Percentiles rank a stretch among this genome's conserved stretches.
phyloP scores from a whole-genome alignment of 2,113 vertebrate genomes.

The Platichthys stellatus region DNA sequence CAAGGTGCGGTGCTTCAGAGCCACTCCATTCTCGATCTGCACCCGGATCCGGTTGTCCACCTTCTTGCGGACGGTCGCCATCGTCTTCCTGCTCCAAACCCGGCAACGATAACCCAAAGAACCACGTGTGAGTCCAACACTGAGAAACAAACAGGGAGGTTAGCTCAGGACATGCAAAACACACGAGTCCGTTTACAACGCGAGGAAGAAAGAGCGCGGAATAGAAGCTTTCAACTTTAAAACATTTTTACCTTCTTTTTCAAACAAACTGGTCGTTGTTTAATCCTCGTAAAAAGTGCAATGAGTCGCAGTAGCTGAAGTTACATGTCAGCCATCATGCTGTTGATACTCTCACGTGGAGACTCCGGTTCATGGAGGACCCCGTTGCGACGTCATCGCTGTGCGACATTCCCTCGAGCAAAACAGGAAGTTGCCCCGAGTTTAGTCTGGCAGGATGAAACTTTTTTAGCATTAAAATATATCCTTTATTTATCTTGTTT shows the following conservation, averaged over 20 bases:
- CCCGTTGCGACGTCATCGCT: slow-evolving; percentile 54
- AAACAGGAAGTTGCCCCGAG: accelerated
- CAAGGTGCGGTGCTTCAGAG: slow-evolving; percentile 87
- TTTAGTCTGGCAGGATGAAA: neutral
- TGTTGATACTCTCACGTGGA: slow-evolving; percentile 78
- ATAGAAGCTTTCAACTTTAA: too few species aligned
- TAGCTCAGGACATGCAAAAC: neutral
- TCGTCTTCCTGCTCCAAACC: slow-evolving; percentile 26
- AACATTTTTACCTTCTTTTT: slow-evolving; percentile 33
- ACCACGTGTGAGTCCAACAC: neutral
- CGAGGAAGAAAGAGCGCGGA: accelerated
- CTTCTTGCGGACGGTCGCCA: slow-evolving; percentile 92
- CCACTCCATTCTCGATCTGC: slow-evolving; percentile 96
- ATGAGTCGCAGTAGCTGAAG: neutral
- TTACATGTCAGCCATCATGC: slow-evolving; percentile 44
- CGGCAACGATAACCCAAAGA: neutral
- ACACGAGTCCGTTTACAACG: neutral
- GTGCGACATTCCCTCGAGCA: slow-evolving; percentile 35
- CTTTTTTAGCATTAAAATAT: neutral
- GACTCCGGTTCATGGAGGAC: slow-evolving; percentile 63
- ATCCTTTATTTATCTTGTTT: neutral
- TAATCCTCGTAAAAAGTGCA: neutral
- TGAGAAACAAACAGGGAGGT: too few species aligned
- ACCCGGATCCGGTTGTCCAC: slow-evolving; percentile 96
- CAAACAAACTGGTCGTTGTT: neutral